phyloP scores from a whole-genome alignment of 1,140 invertebrate species.

The Drosophila ananassae region DNA sequence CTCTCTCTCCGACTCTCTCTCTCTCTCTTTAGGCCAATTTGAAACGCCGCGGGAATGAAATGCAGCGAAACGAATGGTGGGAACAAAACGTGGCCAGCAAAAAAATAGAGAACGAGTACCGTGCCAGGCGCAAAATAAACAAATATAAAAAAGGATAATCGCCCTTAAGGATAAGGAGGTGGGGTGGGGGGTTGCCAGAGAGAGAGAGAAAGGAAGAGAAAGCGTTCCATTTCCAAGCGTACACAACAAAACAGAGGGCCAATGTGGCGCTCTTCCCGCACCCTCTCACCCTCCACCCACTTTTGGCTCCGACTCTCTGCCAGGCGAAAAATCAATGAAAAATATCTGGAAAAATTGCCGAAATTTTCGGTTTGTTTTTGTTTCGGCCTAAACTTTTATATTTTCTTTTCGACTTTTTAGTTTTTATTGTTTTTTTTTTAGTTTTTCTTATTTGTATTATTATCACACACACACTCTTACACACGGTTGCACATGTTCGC shows the following conservation, averaged over 20 bases:
- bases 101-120: slow-evolving; percentile 61
- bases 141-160: slow-evolving; percentile 80
- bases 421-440: slow-evolving; percentile 16
- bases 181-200: neutral
- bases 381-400: slow-evolving; percentile 8
- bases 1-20: slow-evolving; percentile 9
- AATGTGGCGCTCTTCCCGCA: slow-evolving; percentile 42
- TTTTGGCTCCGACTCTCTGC: slow-evolving; percentile 30
- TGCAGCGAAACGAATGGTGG: slow-evolving; percentile 77
- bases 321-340: slow-evolving; percentile 80
- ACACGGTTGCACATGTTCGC: slow-evolving; percentile 32
- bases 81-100: slow-evolving; percentile 69
- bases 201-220: slow-evolving; percentile 4
- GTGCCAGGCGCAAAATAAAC: slow-evolving; percentile 59
- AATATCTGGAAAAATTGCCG: slow-evolving; percentile 75
- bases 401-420: neutral
- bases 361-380: slow-evolving; percentile 57
- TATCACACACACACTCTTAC: slow-evolving; percentile 19
- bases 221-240: slow-evolving; percentile 63
- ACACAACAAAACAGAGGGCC: slow-evolving; percentile 65
- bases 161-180: neutral
- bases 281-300: slow-evolving; percentile 2
- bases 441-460: slow-evolving; percentile 33
- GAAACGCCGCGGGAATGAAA: slow-evolving; percentile 77
- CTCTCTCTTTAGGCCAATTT: slow-evolving; percentile 53